A percentile compares a stretch with the other conserved stretches of the same genome.
Conservation (phyloP, 2,888 invertebrate genomes). For the Eupithecia tripunctaria region DNA sequence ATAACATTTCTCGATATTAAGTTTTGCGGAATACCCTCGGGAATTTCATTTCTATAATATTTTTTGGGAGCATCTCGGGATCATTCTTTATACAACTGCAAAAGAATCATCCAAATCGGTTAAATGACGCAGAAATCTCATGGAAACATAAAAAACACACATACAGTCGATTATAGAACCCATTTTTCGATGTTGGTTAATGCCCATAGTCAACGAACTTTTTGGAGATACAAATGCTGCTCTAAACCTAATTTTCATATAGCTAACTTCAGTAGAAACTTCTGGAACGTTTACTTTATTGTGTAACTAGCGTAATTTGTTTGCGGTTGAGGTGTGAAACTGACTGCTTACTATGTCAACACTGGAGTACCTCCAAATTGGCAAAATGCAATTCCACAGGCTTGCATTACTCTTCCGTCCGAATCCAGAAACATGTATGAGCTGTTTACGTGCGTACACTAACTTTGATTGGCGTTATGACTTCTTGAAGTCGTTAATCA, state of each 20-base stretch:
- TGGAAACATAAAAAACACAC: too few species aligned
- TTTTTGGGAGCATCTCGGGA: too few species aligned
- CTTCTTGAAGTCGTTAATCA: not conserved
- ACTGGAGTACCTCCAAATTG: conserved; percentile 10
- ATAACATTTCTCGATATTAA: too few species aligned
- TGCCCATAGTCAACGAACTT: not conserved
- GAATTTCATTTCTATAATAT: too few species aligned
- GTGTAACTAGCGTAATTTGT: conserved; percentile 12
- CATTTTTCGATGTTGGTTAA: too few species aligned
- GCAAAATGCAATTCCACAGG: conserved; percentile 3
- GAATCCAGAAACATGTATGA: not conserved
- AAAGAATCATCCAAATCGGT: too few species aligned
- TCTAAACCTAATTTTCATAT: not conserved
- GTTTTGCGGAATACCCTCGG: too few species aligned
- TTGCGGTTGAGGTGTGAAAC: conserved; percentile 22
- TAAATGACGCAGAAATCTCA: too few species aligned
- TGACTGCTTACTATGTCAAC: conserved; percentile 14
- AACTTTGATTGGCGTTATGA: not conserved
- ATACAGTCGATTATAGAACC: too few species aligned
- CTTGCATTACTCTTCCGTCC: not conserved
- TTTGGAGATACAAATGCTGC: not conserved
- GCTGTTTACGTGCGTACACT: not conserved
- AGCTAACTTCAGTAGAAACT: not conserved
- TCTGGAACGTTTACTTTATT: not conserved
- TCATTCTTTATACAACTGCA: too few species aligned